phyloP scores from a whole-genome alignment of 2,113 vertebrate genomes.

The Rutilus rutilus region DNA sequence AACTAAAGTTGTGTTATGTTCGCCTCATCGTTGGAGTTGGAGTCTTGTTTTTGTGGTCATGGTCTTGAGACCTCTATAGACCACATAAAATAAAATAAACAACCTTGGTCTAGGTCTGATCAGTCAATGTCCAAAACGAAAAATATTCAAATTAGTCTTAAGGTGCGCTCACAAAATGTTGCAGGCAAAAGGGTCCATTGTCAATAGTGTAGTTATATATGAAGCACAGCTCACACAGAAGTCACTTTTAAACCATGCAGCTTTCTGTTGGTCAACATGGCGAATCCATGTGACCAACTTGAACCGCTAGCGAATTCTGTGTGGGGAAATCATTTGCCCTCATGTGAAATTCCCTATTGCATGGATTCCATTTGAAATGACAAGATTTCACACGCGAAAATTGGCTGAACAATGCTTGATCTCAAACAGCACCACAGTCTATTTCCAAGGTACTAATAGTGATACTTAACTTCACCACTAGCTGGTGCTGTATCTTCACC shows the following conservation, averaged over 20 bases:
- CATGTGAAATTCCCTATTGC: not conserved
- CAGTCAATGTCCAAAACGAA: not conserved
- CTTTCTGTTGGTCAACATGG: not conserved
- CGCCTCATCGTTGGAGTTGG: not conserved
- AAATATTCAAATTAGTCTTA: not conserved
- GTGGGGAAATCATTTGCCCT: not conserved
- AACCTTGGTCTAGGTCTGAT: not conserved
- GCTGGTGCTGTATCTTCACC: not conserved
- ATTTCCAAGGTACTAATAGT: not conserved
- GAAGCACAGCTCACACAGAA: not conserved
- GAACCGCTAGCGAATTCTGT: not conserved
- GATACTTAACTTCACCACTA: not conserved
- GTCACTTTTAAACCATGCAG: not conserved
- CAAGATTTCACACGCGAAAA: no score
- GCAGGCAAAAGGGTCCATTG: not conserved
- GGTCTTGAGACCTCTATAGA: not conserved
- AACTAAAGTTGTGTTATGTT: not conserved
- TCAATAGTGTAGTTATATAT: not conserved
- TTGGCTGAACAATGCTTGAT: no score
- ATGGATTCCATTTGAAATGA: not conserved
- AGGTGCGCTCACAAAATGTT: not conserved
- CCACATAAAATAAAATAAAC: not conserved
- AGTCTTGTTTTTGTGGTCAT: not conserved
- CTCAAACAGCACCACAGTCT: not conserved
- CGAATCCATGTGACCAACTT: not conserved